Evolutionary conservation across 2,113 vertebrate species (phyloP).

Genomic region (Nyctibius bracteatus): DNA sequence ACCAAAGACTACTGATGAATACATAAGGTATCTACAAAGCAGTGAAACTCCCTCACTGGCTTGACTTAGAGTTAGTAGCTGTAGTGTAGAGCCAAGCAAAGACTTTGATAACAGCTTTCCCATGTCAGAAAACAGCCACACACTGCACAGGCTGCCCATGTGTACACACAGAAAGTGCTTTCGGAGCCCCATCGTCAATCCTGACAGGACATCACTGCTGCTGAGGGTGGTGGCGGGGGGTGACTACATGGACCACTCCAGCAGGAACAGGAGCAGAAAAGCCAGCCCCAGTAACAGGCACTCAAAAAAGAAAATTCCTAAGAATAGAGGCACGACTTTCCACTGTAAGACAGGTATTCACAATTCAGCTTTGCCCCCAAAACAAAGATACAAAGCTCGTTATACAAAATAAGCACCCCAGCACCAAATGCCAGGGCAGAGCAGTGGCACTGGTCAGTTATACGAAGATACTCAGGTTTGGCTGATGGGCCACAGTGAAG

Average conservation of each 20-base stretch:
- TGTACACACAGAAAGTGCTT: neutral
- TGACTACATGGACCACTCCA: neutral
- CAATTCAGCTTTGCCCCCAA: neutral
- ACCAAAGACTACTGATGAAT: neutral
- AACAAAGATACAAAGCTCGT: neutral
- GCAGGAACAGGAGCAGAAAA: neutral
- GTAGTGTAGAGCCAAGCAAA: neutral
- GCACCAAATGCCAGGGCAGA: neutral
- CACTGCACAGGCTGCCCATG: neutral
- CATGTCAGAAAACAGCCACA: neutral
- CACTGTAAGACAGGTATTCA: neutral
- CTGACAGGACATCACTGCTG: neutral
- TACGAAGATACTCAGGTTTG: neutral
- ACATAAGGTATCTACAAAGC: neutral
- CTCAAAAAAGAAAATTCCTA: neutral
- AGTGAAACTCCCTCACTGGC: neutral
- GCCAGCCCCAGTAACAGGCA: neutral
- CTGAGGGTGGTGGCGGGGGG: too few species aligned
- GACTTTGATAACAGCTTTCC: neutral
- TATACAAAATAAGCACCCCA: neutral
- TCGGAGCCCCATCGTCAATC: neutral
- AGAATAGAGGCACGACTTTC: neutral
- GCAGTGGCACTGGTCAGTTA: neutral
- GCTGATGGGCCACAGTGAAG: neutral
- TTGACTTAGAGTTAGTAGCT: neutral